Conservation (phyloP, 2,888 invertebrate species). For the Bruchidius siliquastri region DNA sequence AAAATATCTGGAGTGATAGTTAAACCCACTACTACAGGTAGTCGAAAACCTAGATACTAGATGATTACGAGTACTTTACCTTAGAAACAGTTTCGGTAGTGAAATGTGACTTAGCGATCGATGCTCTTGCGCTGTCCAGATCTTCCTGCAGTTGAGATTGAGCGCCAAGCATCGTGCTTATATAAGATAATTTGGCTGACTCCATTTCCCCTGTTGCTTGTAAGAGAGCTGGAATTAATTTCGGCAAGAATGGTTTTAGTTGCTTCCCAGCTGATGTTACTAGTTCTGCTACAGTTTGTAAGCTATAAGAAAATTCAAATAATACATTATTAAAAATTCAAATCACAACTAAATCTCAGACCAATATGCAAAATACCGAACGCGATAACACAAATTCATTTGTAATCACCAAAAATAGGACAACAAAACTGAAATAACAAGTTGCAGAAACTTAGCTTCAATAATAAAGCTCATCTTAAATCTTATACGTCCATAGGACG, state of each 20-base stretch:
- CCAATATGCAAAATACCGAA: too few species aligned
- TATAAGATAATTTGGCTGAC: constrained; percentile 70
- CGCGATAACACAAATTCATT: too few species aligned
- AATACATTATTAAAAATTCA: neutral
- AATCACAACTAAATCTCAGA: too few species aligned
- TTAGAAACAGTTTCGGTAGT: constrained; percentile 84
- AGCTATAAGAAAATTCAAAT: constrained; percentile 47
- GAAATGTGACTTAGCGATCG: constrained; percentile 77
- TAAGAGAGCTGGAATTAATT: constrained; percentile 77
- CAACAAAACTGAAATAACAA: too few species aligned
- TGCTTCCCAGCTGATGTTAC: constrained; percentile 75
- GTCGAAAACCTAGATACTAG: too few species aligned
- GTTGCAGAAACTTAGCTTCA: too few species aligned
- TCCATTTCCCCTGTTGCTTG: constrained; percentile 86
- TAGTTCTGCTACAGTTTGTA: constrained; percentile 81
- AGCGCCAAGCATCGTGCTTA: constrained; percentile 66
- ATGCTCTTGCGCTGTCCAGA: constrained; percentile 75
- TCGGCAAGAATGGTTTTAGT: constrained; percentile 74
- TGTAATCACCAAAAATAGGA: too few species aligned
- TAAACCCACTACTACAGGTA: too few species aligned
- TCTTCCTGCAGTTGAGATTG: constrained; percentile 69
- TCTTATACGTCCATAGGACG: too few species aligned
- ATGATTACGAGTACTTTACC: constrained; percentile 49
- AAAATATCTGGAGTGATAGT: too few species aligned
- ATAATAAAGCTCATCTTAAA: too few species aligned